Conservation (phyloP, 2,888 invertebrate species). For the Prenolepis imparis region DNA sequence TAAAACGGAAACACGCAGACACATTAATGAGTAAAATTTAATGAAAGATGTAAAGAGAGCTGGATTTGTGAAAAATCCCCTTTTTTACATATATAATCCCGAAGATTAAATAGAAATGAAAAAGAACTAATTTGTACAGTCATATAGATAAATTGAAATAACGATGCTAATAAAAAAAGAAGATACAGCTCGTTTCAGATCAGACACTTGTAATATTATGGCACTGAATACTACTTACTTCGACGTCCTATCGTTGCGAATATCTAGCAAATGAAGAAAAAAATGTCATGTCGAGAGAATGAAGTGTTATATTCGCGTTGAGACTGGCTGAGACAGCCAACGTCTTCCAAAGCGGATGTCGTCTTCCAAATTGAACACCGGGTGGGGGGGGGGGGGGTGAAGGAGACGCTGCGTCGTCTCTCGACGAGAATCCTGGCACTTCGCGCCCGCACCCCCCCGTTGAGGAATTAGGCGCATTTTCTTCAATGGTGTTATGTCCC, state of each 20-base stretch:
- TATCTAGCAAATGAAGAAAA: not conserved
- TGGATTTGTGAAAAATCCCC: not conserved
- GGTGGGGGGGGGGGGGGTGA: too few species aligned
- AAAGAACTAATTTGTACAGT: not conserved
- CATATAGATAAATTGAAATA: not conserved
- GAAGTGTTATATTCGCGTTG: not conserved
- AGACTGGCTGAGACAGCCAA: not conserved
- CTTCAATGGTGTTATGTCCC: constrained; percentile 7
- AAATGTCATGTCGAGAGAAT: not conserved
- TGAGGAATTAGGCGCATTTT: constrained; percentile 31
- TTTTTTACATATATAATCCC: not conserved
- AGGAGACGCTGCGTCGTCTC: too few species aligned
- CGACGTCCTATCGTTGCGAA: not conserved
- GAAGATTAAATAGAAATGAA: not conserved
- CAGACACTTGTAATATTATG: not conserved
- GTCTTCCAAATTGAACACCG: not conserved
- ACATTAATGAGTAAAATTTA: not conserved
- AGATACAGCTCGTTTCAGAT: not conserved
- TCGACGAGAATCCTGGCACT: not conserved
- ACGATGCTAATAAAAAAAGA: not conserved
- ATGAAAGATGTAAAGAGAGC: not conserved
- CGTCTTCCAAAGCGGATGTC: not conserved
- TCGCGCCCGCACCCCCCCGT: too few species aligned
- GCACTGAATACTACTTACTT: not conserved
- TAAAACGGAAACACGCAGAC: not conserved